Evolutionary conservation across 2,113 vertebrate genomes (phyloP).

Genomic region (Tragelaphus buxtoni): DNA sequence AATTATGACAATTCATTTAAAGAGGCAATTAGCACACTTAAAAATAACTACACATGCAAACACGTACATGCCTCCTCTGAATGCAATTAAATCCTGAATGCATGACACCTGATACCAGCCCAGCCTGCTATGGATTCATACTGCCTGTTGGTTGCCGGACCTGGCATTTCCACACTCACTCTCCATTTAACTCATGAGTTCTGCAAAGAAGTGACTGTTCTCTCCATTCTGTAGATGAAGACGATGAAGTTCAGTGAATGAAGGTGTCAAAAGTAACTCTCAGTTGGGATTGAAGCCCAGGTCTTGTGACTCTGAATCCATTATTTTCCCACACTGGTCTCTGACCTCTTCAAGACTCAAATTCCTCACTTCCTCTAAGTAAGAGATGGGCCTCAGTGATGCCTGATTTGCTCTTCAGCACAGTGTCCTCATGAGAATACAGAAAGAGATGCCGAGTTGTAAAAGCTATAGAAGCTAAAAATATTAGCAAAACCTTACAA

Average conservation of each 20-base stretch:
- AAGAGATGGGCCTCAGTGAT: background rate
- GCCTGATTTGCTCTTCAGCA: background rate
- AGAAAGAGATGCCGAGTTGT: background rate
- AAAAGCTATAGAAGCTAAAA: background rate
- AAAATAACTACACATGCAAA: constrained; percentile 50
- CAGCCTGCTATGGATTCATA: background rate
- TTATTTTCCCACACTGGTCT: background rate
- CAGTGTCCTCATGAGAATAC: background rate
- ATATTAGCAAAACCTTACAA: background rate
- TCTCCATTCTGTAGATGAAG: background rate
- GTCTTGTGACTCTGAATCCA: background rate
- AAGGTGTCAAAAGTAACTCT: background rate
- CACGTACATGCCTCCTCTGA: background rate
- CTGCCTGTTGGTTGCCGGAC: background rate
- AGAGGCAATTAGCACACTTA: constrained; percentile 65
- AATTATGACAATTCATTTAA: constrained; percentile 59
- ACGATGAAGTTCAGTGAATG: background rate
- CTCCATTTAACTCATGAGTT: background rate
- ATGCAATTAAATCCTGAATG: background rate
- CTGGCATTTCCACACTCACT: accelerated
- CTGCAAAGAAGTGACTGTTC: background rate
- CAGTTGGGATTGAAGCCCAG: background rate
- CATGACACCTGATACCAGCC: background rate
- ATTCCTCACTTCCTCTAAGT: background rate
- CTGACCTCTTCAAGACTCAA: background rate